phyloP scores from a whole-genome alignment of 2,797 vertebrate species.

The Tragopan temminckii region DNA sequence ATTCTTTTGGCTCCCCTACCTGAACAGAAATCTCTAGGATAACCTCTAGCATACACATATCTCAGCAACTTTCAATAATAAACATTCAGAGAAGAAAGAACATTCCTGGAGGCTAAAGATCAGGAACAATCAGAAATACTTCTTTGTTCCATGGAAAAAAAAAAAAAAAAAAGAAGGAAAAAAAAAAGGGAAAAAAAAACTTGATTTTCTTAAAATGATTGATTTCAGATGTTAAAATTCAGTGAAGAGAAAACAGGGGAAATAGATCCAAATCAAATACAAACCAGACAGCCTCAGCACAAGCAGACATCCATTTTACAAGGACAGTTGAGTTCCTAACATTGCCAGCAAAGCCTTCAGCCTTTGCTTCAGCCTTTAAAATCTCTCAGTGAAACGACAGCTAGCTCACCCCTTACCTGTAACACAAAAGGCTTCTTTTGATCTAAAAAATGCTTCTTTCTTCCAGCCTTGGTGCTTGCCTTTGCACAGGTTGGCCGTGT shows the following conservation, averaged over 20 bases:
- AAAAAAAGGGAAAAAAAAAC: not conserved
- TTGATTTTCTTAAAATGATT: conserved; percentile 34
- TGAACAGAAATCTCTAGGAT: conserved; percentile 13
- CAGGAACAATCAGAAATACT: conserved; percentile 21
- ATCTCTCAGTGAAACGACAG: not conserved
- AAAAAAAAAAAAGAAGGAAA: not conserved
- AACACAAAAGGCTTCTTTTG: conserved; percentile 12
- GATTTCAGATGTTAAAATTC: conserved; percentile 50
- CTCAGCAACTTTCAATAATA: not conserved
- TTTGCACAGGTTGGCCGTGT: not conserved
- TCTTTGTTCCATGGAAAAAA: not conserved
- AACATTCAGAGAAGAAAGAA: conserved; percentile 40
- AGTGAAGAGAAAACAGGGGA: conserved; percentile 42
- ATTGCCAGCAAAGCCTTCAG: not conserved
- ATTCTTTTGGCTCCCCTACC: not conserved
- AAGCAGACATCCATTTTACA: conserved; percentile 45
- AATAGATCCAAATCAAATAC: conserved; percentile 51
- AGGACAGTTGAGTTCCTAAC: not conserved
- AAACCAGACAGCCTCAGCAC: conserved; percentile 27
- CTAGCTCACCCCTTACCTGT: conserved; percentile 66
- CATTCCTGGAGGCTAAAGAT: not conserved
- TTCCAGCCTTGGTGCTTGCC: not conserved
- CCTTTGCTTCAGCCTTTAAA: not conserved
- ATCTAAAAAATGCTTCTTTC: conserved; percentile 16
- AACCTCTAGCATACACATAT: not conserved